A percentile compares a stretch with the other conserved stretches of the same genome.
phyloP scores from a whole-genome alignment of 2,888 invertebrate species.

The Tholera decimalis region DNA sequence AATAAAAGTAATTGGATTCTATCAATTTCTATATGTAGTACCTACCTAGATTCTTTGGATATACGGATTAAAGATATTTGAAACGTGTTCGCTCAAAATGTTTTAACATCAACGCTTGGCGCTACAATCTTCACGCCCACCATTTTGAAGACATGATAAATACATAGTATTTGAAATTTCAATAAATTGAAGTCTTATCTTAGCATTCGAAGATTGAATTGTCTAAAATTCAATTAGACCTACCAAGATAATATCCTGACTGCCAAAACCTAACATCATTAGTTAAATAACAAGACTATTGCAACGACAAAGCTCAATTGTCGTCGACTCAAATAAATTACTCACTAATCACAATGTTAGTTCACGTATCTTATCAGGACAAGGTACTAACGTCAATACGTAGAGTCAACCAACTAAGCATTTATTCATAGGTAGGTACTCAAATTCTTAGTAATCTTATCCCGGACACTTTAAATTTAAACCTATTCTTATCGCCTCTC shows the following conservation, averaged over 20 bases:
- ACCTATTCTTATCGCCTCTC: conserved; percentile 59
- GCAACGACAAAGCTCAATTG: conserved; percentile 35
- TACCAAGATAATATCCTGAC: conserved; percentile 44
- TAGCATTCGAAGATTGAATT: conserved; percentile 24
- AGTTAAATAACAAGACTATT: conserved; percentile 39
- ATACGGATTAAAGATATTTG: conserved; percentile 14
- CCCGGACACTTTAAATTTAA: conserved; percentile 48
- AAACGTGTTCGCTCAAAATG: conserved; percentile 7
- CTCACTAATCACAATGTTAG: conserved; percentile 49
- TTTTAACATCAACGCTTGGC: conserved; percentile 1
- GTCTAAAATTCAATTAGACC: conserved; percentile 19
- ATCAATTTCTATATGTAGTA: not conserved
- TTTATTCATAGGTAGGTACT: conserved; percentile 35
- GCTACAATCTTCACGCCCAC: conserved; percentile 4
- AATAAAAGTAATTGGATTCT: conserved; percentile 35
- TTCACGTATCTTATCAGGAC: conserved; percentile 52
- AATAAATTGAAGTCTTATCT: conserved; percentile 14
- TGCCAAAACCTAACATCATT: conserved; percentile 42
- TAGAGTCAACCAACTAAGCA: conserved; percentile 40
- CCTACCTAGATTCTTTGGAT: not conserved
- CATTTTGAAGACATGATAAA: not conserved
- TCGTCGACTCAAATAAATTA: conserved; percentile 52
- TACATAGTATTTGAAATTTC: not conserved
- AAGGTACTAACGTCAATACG: conserved; percentile 38
- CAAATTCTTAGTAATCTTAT: conserved; percentile 62